A percentile compares a stretch with the other conserved stretches of the same genome.
These are phyloP conservation scores for Sinocyclocheilus rhinocerous DNA, from an alignment of 2,113 vertebrate genomes.

Conservation along the genomic window DNA sequence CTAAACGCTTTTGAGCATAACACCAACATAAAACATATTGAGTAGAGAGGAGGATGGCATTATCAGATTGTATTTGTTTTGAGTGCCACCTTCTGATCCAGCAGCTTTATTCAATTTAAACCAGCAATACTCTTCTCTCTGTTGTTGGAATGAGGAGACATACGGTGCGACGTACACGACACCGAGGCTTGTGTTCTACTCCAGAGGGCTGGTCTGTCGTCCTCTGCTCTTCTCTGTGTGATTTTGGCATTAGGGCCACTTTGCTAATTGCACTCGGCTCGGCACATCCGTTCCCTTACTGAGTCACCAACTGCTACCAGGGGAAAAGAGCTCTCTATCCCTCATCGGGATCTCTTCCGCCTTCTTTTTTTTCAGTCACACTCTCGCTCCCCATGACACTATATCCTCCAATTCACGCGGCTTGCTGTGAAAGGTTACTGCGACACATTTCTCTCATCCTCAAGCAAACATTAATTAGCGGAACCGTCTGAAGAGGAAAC, in stretches of 20 bases:
- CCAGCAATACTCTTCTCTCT: background rate
- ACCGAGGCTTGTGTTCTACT: constrained; percentile 35
- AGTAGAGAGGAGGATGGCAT: background rate
- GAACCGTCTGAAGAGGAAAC: constrained; percentile 37
- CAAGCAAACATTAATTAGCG: constrained; percentile 53
- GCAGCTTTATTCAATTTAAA: constrained; percentile 24
- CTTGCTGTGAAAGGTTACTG: constrained; percentile 48
- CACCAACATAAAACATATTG: background rate
- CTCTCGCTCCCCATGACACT: constrained; percentile 21
- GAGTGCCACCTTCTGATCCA: constrained; percentile 26
- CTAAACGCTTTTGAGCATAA: background rate
- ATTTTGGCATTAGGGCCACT: constrained; percentile 51
- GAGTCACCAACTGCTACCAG: constrained; percentile 54
- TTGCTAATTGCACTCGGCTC: constrained; percentile 53
- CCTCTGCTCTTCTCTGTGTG: constrained; percentile 43
- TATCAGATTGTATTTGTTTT: constrained; percentile 16
- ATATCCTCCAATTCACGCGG: constrained; percentile 28
- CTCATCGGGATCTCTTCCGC: constrained; percentile 35
- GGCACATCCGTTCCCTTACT: constrained; percentile 51
- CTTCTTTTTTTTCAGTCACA: constrained; percentile 4
- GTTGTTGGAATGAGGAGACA: constrained; percentile 8
- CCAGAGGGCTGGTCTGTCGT: constrained; percentile 40
- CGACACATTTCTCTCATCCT: constrained; percentile 42
- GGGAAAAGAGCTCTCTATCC: constrained; percentile 48
- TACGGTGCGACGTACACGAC: background rate